Base-by-base conservation (phyloP, 2,797 vertebrate species). In the Poecilia velifera region DNA sequence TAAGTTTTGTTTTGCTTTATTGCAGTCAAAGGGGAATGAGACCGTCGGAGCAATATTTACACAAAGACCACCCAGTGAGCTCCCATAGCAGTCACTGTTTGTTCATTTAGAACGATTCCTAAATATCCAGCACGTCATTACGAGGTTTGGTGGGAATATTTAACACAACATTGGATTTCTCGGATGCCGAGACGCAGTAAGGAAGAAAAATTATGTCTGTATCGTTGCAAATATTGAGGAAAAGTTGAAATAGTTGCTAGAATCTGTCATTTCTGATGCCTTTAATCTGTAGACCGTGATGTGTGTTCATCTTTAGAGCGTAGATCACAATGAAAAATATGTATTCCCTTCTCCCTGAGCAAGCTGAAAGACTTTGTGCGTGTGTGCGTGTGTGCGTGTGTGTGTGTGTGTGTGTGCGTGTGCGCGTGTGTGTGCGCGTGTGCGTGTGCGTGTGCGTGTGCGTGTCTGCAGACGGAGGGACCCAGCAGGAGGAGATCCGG, bases 21-120 rank as follows among this genome's bases (percentile, higher is more conserved):
- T 82, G 78, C 47, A 86, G 80, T 86, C 80, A 81, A 86, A 73
- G 70, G 83, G 80, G 81, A 73, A 87, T 22, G 64, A 41, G 84
- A 81, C 16, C 90, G 82, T 79, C 77, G 49, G 80, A 87, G 84
- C 55, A 88, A 89, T 89, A 85, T 94, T 93, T 91, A 92, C 77
- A 79, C 62, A 77, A 77, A 88, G 91, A 91, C 93, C 94, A 94
- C 92, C 91, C 91, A 92, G 77, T 5, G 43, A n/a, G 81, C 81
- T 77, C 66, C 73, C 75, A 87, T 84, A 92, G 92, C 86, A 92
- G 87, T 82, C 84, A 78, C 51, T 74, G 85, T 88, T 90, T 84
- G 81, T 85, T 81, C 86, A 82, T 84, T 80, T 76, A 80, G 90
- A 91, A 87, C 1, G 74, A 72, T 76, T 82, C 74, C 72, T 74